Evolutionary conservation across 2,797 vertebrate genomes (phyloP).

Genomic region (Synanceia verrucosa): DNA sequence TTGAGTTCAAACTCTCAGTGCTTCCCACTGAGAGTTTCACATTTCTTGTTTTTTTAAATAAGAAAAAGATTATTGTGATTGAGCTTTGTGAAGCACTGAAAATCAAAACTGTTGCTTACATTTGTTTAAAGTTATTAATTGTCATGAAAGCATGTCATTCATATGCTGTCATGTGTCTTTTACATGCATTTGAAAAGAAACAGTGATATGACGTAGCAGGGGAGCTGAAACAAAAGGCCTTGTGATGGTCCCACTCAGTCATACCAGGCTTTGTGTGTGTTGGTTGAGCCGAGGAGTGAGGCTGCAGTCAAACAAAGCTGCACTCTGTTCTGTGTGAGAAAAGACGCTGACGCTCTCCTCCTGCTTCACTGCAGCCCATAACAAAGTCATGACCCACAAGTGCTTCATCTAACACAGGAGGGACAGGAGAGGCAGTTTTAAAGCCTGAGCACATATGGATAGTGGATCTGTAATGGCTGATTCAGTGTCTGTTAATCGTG

Average conservation of each 20-base stretch:
- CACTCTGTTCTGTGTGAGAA: conserved; percentile 52
- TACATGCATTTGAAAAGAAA: conserved; percentile 16
- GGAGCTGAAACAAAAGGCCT: conserved; percentile 64
- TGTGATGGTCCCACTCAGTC: conserved; percentile 63
- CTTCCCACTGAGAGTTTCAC: no score
- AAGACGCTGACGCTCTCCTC: conserved; percentile 27
- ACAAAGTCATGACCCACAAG: conserved; percentile 25
- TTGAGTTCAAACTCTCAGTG: no score
- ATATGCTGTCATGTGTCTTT: neutral
- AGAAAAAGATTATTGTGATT: neutral
- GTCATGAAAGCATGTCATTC: neutral
- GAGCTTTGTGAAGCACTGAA: neutral
- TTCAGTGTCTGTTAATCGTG: conserved; percentile 18
- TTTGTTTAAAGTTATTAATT: neutral
- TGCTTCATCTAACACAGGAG: conserved; percentile 3
- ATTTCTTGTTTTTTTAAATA: no score
- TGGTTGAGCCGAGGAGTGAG: conserved; percentile 36
- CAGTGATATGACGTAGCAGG: conserved; percentile 18
- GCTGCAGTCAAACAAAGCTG: conserved; percentile 62
- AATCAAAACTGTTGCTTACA: neutral
- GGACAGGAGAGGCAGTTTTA: neutral
- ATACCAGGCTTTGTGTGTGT: conserved; percentile 61
- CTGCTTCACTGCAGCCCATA: conserved; percentile 6
- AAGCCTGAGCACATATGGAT: neutral
- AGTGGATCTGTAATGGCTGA: neutral